Conservation (phyloP, 2,888 invertebrate species). For the Pteria penguin region DNA sequence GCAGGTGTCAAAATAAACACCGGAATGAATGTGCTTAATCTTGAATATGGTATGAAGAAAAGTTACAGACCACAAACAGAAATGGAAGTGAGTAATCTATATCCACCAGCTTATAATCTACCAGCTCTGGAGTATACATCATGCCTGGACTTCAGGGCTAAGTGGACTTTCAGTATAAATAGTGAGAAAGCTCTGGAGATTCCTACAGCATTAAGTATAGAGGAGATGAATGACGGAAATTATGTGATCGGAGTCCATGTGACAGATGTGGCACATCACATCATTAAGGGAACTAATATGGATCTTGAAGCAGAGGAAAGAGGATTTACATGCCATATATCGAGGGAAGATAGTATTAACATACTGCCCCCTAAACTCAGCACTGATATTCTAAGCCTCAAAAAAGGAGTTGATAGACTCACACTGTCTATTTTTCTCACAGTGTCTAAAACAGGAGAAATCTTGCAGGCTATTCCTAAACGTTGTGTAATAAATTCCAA, state of each 20-base stretch:
- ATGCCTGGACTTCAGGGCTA: constrained; percentile 56
- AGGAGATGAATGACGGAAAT: constrained; percentile 58
- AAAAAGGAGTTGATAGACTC: constrained; percentile 58
- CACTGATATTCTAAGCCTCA: constrained; percentile 65
- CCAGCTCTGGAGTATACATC: constrained; percentile 50
- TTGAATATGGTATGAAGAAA: constrained; percentile 66
- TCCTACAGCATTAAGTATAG: constrained; percentile 68
- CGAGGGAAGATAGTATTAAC: constrained; percentile 54
- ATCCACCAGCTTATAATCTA: constrained; percentile 52
- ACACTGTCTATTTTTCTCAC: constrained; percentile 69
- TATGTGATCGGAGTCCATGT: constrained; percentile 72
- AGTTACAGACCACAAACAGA: constrained; percentile 46
- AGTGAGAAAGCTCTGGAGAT: constrained; percentile 47
- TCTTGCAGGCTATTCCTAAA: constrained; percentile 55
- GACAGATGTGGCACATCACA: constrained; percentile 69
- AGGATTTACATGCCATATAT: constrained; percentile 62
- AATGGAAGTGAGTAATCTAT: constrained; percentile 54
- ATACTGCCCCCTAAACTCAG: constrained; percentile 67
- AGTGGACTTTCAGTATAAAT: constrained; percentile 67
- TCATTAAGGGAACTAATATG: constrained; percentile 59
- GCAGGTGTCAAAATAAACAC: constrained; percentile 54
- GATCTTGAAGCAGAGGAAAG: constrained; percentile 66
- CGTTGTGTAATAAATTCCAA: constrained; percentile 68
- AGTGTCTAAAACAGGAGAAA: constrained; percentile 62
- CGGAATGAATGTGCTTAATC: constrained; percentile 66